Evolutionary conservation across 2,797 vertebrate genomes (phyloP), one percentile per base, ranked within the genome.

Genomic region (Prionace glauca): DNA sequence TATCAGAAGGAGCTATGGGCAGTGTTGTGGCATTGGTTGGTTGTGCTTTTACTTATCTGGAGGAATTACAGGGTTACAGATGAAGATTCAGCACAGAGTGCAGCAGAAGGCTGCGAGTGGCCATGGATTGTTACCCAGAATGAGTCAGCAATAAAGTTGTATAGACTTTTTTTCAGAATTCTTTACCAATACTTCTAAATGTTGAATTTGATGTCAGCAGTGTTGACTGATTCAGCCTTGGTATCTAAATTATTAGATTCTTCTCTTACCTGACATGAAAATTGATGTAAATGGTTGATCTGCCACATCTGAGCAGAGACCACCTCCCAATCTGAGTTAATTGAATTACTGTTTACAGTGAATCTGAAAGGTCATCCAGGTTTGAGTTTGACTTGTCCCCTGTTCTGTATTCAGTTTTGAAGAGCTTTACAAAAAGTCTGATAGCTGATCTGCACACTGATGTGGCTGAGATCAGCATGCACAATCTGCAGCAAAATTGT

Each of bases 361-460:
- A 16, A 94, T 45, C 93, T 94, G 93, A 74, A 94, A 50, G 36
- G 24, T 74, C 71, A 74, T 14, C 26, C 10, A 32, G 20, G 26
- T 56, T 95, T 74, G 26, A 22, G 67, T 72, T 45, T 94, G 41
- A 41, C 20, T 26, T 94, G 29, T 90, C 18, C 41, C 0, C 18
- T 18, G 16, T 90, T 90, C 56, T 60, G 87, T 32, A 90, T 45
- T 90, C 11, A 4, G 18, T 65, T 91, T 65, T 60, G 16, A 60
- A 91, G 62, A 65, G 29, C 88, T 91, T 91, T 91, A 60, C 62
- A 72, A n/a, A 90, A 90, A 71, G 92, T 72, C 36, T 56, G 29
- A 50, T 77, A 72, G 11, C 36, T 24, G 41, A 94, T 45, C 36
- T 11, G 5, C 45, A 3, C 10, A 45, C 69, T 41, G 24, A 94